Conservation (phyloP, 2,888 invertebrate species). For the Ptychoptera albimana region DNA sequence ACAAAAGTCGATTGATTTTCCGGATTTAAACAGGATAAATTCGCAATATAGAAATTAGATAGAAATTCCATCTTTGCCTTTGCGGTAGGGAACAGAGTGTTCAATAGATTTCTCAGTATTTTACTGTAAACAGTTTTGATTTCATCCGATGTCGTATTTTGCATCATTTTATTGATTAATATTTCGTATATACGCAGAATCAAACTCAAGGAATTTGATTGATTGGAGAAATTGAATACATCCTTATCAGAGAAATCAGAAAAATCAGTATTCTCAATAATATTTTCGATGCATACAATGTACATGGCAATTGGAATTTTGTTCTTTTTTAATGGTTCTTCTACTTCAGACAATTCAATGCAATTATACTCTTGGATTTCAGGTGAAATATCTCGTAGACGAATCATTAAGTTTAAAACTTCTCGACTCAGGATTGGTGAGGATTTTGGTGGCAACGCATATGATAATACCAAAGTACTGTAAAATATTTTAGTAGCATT, state of each 20-base stretch:
- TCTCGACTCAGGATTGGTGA: conserved; percentile 26
- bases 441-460: conserved; percentile 27
- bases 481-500: not conserved
- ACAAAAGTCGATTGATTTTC: conserved; percentile 13
- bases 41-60: conserved; percentile 37
- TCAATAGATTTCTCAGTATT: conserved; percentile 30
- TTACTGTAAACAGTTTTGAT: conserved; percentile 15
- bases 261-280: not conserved
- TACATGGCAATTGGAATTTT: not conserved
- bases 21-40: conserved; percentile 11
- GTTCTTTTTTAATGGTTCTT: too few species aligned
- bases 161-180: conserved; percentile 13
- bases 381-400: too few species aligned
- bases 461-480: conserved; percentile 23
- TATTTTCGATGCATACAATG: not conserved
- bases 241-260: not conserved
- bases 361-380: too few species aligned
- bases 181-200: conserved; percentile 17
- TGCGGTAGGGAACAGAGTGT: conserved; percentile 29
- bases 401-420: conserved; percentile 26
- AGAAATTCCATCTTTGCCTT: conserved; percentile 38
- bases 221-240: not conserved
- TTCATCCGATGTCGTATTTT: not conserved
- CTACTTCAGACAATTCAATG: too few species aligned
- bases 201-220: not conserved